These are phyloP conservation scores for Ochropleura leucogaster DNA, from an alignment of 2,888 invertebrate genomes.

Conservation along the genomic window DNA sequence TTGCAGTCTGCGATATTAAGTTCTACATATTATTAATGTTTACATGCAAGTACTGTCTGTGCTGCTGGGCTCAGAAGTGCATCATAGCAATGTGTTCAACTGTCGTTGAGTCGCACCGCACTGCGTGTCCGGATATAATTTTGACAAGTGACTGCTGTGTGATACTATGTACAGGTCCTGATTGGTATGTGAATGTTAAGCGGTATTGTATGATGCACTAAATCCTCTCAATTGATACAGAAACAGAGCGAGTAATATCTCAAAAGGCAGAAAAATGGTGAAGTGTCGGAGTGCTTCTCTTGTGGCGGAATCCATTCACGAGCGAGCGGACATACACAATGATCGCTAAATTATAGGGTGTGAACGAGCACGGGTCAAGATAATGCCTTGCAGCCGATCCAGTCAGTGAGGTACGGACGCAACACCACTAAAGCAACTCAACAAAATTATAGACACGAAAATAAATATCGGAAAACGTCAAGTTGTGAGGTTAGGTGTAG, in stretches of 20 bases:
- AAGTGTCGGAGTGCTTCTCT: conserved; percentile 87
- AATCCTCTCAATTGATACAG: conserved; percentile 82
- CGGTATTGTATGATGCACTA: conserved; percentile 89
- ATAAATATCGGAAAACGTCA: conserved; percentile 89
- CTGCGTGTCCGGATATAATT: conserved; percentile 63
- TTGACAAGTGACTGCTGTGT: conserved; percentile 63
- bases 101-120: conserved; percentile 72
- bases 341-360: conserved; percentile 87
- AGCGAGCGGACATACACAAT: conserved; percentile 90
- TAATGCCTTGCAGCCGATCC: conserved; percentile 89
- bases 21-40: conserved; percentile 83
- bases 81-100: conserved; percentile 85
- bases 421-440: conserved; percentile 91
- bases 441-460: conserved; percentile 89
- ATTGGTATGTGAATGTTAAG: conserved; percentile 68
- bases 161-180: conserved; percentile 63
- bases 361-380: conserved; percentile 89
- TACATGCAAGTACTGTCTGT: conserved; percentile 87
- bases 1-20: conserved; percentile 86
- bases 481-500: conserved; percentile 90
- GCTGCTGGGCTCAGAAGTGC: conserved; percentile 88
- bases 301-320: conserved; percentile 86
- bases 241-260: conserved; percentile 83
- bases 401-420: conserved; percentile 90
- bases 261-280: conserved; percentile 87